Evolutionary conservation across 2,888 invertebrate genomes (phyloP), one percentile per base, ranked within the genome.

Genomic region (Drosophila kanekoi): DNA sequence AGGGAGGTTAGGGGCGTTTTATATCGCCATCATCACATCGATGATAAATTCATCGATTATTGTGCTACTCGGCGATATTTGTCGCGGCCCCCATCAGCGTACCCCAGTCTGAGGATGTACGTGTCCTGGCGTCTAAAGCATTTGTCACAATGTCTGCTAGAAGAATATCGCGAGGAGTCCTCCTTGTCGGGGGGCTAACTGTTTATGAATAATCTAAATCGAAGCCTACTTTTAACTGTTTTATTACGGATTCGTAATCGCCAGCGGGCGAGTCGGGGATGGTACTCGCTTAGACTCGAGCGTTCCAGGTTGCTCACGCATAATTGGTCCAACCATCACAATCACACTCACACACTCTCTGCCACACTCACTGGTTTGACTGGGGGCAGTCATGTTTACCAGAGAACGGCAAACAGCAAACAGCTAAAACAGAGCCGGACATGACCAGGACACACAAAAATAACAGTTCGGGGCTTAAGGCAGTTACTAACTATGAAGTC

Each of bases 1-100:
- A 18, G 43, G 35, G 33, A 13, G 13, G 10, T 3, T 40, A 2
- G 8, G 23, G 28, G 2, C 8, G 8, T 23, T 23, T 28, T 8
- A 13, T 40, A 38, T 33, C 4, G 11, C 52, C 40, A 16, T 28
- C 45, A 33, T 53, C 47, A 45, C 45, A 33, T 53, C 47, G 48
- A 43, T 66, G 62, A 74, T 53, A 62, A 62, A 79, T 73, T 62
- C 60, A 79, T 73, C 63, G 66, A 79, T 79, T 78, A 67, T 20
- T 35, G 18, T 13, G 44, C 23, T 13, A 40, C 3, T 16, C 11
- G 8, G 11, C 10, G 14, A 23, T 28, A 38, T 51, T 14, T 51
- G 38, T 52, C 38, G 38, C 51, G 11, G 40, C 14, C 11, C 4
- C 28, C 14, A 5, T 16, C n/a, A 45, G 4, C 48, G 20, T 35